Base-by-base conservation (phyloP, 1,140 invertebrate species). In the Drosophila santomea region DNA sequence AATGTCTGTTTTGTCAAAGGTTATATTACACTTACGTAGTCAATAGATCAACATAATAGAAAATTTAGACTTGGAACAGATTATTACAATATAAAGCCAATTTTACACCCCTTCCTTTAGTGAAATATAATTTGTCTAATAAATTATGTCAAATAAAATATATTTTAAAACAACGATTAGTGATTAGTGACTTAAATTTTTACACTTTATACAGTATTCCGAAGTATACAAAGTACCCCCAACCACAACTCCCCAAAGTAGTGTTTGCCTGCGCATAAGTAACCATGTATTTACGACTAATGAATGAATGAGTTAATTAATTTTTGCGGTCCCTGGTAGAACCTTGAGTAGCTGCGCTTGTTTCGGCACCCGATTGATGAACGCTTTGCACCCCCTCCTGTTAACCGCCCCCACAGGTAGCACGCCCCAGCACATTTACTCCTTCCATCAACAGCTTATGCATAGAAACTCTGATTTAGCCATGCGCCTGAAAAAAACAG, bases 381-480 rank as follows among this genome's bases (percentile, higher is more conserved):
- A 88, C 74, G 61, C 80, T 64, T 73, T 50, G 79, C 76, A 89
- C 76, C 62, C 63, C 67, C 25, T 48, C 62, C 62, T 44, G 36
- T 68, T 77, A 32, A 66, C 63, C 58, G 36, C 39, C 52, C 55
- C 64, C 60, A 79, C 68, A 86, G 83, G 83, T 86, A 86, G 83
- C 80, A 88, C 77, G 74, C 72, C 84, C 77, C 83, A 86, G 76
- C 83, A 86, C 81, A 81, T 89, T 78, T 86, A 86, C 83, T 86
- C 83, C 83, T 86, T 86, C 80, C 83, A 86, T 80, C 84, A 86
- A 88, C 75, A 89, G 80, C 84, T 88, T 89, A 89, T 89, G 84
- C 84, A 89, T 88, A 88, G 86, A 91, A 91, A 91, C 69, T 91
- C 90, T 73, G 90, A 91, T 86, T 86, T 86, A 91, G 66, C 76